phyloP scores from a whole-genome alignment of 2,888 invertebrate genomes.

The Drepanosiphum platanoidis region DNA sequence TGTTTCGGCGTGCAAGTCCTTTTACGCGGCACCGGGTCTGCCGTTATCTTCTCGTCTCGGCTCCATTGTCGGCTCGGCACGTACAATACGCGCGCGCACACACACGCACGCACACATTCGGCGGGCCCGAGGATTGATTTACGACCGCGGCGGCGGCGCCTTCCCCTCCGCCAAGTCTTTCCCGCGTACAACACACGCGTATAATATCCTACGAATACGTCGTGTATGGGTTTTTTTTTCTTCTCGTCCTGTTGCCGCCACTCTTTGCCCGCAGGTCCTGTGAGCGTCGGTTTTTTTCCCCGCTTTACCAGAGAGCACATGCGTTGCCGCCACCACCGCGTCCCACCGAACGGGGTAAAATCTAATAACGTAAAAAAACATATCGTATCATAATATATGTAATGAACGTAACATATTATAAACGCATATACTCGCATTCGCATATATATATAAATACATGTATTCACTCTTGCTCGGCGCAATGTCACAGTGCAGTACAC shows the following conservation, averaged over 20 bases:
- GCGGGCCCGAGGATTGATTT: constrained; percentile 2
- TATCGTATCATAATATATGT: too few relatives aligned
- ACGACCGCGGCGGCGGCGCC: neutral
- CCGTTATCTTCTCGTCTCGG: neutral
- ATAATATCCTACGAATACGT: too few relatives aligned
- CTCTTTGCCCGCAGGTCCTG: too few relatives aligned
- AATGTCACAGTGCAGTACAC: too few relatives aligned
- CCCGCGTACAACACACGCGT: neutral
- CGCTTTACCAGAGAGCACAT: neutral
- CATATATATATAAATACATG: too few relatives aligned
- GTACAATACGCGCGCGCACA: neutral
- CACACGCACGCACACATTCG: neutral
- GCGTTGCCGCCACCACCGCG: too few relatives aligned
- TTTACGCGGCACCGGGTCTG: neutral
- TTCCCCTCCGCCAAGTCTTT: neutral
- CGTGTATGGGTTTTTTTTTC: neutral
- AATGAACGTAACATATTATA: too few relatives aligned
- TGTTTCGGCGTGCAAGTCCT: constrained; percentile 3
- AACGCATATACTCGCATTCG: too few relatives aligned
- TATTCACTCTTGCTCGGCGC: neutral
- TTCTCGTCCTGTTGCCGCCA: neutral
- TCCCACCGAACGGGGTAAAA: too few relatives aligned
- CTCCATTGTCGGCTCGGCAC: neutral
- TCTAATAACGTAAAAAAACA: too few relatives aligned
- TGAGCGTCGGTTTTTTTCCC: neutral